Evolutionary conservation across 1,140 invertebrate species (phyloP), one percentile per base, ranked within the genome.

Genomic region (Calliopsis andreniformis): DNA sequence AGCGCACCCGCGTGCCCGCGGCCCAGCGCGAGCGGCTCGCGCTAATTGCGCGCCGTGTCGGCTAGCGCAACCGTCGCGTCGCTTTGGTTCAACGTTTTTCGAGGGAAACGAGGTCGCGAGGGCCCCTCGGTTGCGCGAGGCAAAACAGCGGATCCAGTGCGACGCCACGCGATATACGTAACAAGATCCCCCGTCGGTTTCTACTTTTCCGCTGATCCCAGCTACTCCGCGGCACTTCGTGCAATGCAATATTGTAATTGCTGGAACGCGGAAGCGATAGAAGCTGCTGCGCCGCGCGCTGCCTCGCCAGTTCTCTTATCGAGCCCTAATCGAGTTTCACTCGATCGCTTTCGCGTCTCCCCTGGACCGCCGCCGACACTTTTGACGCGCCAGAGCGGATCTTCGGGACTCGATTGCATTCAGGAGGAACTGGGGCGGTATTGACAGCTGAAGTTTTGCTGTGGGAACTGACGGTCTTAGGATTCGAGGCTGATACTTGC

Each of bases 221-320:
- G 20, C n/a, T 18, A 23, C 56, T 18, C 6, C 62, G 62, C 16
- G 20, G 8, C n/a, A 23, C 56, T 18, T 3, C 62, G 62, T 20
- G 71, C 30, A 43, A 39, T 58, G 71, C 63, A 45, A 75, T 75
- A 75, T 67, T 75, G 32, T 75, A 67, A 75, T 75, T 75, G 71
- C 63, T 67, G 71, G 71, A 75, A 67, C 71, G 71, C 71, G 71
- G 71, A 75, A 75, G 51, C 62, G 71, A 75, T 56, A 56, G n/a
- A n/a, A n/a, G n/a, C n/a, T 49, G 71, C n/a, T 55, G 32, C 70
- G 53, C 35, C 16, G 47, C 14, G 25, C 66, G 35, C 18, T 39
- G 49, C n/a, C 30, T 35, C 32, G 8, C 32, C 32, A 28, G 45
- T 35, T 32, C 14, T 39, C 58, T 35, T 51, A n/a, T 59, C 58